phyloP scores from a whole-genome alignment of 1,140 invertebrate genomes.

The Sminthurinus signatus region DNA sequence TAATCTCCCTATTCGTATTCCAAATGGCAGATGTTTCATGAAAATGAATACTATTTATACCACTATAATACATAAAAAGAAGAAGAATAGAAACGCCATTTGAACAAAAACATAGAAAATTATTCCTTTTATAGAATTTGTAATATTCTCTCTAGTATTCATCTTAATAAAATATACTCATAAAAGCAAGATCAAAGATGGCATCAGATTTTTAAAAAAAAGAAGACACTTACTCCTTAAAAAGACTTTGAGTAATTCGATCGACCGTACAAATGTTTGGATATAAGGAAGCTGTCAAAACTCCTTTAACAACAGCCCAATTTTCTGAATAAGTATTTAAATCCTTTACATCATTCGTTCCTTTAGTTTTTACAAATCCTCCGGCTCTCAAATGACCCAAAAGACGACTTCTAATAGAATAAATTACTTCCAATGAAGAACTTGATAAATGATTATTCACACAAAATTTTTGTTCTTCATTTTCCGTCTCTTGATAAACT shows the following conservation, averaged over 20 bases:
- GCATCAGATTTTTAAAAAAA: background rate
- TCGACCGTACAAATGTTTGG: conserved; percentile 58
- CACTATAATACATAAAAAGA: background rate
- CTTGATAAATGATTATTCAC: conserved; percentile 69
- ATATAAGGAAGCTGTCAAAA: conserved; percentile 76
- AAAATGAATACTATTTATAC: no score
- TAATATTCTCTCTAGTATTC: no score
- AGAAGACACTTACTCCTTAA: conserved; percentile 2
- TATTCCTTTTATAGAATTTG: no score
- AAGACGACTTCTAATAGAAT: conserved; percentile 66
- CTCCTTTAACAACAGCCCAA: conserved; percentile 88
- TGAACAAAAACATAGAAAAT: no score
- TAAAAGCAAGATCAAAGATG: no score
- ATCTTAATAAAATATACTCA: no score
- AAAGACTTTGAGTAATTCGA: background rate
- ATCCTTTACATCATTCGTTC: conserved; percentile 65
- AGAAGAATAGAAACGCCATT: background rate
- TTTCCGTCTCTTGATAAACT: conserved; percentile 45
- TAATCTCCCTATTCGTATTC: background rate
- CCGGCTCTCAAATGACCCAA: conserved; percentile 76
- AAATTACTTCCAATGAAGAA: conserved; percentile 80
- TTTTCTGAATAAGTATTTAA: conserved; percentile 80
- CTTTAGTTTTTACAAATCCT: conserved; percentile 70
- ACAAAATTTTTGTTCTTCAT: conserved; percentile 68
- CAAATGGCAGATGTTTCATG: background rate